Evolutionary conservation across 2,888 invertebrate species (phyloP).

Genomic region (Drosophila mayaguana): DNA sequence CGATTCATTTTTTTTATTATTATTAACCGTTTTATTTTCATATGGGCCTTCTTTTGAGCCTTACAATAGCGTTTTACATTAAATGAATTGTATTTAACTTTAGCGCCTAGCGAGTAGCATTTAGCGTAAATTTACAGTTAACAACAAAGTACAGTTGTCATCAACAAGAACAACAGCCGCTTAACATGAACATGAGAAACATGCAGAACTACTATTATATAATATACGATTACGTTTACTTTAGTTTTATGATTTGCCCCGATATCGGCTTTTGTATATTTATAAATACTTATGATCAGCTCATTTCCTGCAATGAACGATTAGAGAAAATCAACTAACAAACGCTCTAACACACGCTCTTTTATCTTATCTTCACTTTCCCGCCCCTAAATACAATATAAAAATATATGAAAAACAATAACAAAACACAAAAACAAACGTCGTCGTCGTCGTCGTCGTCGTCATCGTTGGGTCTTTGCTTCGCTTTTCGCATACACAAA

Average conservation of each 20-base stretch:
- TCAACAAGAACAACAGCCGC: conserved; percentile 43
- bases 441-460: conserved; percentile 44
- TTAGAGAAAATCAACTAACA: conserved; percentile 27
- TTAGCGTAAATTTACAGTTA: conserved; percentile 59
- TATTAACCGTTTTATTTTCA: not conserved
- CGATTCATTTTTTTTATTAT: conserved; percentile 20
- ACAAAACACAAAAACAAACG: conserved; percentile 34
- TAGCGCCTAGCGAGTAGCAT: conserved; percentile 68
- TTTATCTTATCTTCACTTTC: conserved; percentile 74
- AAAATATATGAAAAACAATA: conserved; percentile 18
- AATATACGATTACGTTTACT: conserved; percentile 16
- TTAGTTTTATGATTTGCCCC: conserved; percentile 18
- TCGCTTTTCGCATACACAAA: conserved; percentile 33
- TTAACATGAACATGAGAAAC: conserved; percentile 64
- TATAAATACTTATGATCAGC: conserved; percentile 54
- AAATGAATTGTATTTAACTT: conserved; percentile 36
- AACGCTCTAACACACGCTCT: conserved; percentile 72
- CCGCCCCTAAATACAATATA: conserved; percentile 46
- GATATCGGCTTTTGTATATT: conserved; percentile 23
- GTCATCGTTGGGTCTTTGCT: conserved; percentile 46
- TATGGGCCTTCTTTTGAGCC: conserved; percentile 25
- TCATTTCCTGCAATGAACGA: conserved; percentile 66
- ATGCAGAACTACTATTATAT: conserved; percentile 55
- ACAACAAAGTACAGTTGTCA: conserved; percentile 57
- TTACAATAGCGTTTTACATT: conserved; percentile 30